These are phyloP conservation scores for Cercocebus atys DNA, from an alignment of 2,113 vertebrate genomes.

Conservation along the genomic window DNA sequence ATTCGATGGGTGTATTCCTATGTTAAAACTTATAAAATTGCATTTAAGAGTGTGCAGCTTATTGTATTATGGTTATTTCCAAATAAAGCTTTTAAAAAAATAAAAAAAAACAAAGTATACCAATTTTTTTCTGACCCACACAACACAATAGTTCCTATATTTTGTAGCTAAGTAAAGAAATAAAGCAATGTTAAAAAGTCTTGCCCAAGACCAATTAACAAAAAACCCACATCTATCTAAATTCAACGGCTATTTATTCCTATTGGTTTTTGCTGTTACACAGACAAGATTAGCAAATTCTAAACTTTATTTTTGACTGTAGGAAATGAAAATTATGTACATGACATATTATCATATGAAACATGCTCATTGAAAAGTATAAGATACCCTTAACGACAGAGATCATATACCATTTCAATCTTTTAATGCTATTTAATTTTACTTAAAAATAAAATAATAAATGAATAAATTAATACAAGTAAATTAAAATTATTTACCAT, in stretches of 20 bases:
- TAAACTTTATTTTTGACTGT: neutral
- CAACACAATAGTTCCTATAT: neutral
- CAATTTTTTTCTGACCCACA: neutral
- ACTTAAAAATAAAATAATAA: neutral
- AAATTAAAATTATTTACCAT: neutral
- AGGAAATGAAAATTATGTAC: neutral
- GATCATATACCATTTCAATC: neutral
- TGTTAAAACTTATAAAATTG: neutral
- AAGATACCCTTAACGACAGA: neutral
- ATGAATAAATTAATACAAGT: neutral
- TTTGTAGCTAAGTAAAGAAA: neutral
- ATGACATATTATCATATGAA: neutral
- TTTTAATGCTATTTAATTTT: neutral
- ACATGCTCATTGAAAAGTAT: neutral
- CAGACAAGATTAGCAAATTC: neutral
- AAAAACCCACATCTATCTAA: neutral
- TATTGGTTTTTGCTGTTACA: neutral
- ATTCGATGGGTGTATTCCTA: neutral
- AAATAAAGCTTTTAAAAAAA: neutral
- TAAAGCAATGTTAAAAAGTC: neutral
- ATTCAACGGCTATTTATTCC: neutral
- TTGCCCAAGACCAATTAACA: neutral
- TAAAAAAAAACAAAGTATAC: neutral
- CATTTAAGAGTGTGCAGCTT: neutral
- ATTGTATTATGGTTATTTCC: neutral